A percentile compares a stretch with the other conserved stretches of the same genome.
Conservation (phyloP, 2,113 vertebrate genomes). For the Myotis davidii region DNA sequence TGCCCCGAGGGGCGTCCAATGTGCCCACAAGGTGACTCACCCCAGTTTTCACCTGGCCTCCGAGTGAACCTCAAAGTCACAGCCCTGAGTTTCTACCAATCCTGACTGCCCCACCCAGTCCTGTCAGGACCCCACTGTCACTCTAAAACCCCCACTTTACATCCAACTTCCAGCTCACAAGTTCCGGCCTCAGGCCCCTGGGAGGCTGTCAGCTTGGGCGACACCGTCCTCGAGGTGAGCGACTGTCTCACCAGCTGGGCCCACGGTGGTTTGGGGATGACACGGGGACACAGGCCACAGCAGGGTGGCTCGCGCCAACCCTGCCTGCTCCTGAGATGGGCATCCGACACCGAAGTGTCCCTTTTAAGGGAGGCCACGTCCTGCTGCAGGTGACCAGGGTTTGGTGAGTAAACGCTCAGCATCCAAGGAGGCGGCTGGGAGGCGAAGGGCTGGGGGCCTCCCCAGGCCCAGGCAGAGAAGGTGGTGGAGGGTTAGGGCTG, state of each 20-base stretch:
- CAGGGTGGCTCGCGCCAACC: not conserved
- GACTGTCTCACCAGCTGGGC: too few relatives aligned
- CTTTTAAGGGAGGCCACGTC: not conserved
- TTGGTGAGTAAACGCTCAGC: not conserved
- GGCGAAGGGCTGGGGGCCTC: not conserved
- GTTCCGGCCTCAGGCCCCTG: not conserved
- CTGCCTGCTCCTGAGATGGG: not conserved
- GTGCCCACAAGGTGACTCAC: not conserved
- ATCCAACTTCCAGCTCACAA: not conserved
- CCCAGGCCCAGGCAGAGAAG: not conserved
- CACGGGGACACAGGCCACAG: not conserved
- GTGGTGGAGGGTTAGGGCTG: not conserved
- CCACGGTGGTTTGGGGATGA: too few relatives aligned
- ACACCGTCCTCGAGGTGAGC: not conserved
- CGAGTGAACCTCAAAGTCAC: not conserved
- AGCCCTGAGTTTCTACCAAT: not conserved
- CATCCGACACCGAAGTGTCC: not conserved
- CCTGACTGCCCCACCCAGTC: not conserved
- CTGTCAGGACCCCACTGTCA: not conserved
- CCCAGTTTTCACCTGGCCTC: not conserved
- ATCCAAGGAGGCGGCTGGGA: not conserved
- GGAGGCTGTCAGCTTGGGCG: not conserved
- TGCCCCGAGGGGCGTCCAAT: not conserved
- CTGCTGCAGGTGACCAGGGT: not conserved
- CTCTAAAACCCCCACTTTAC: too few relatives aligned